Percentiles rank a stretch among this genome's conserved stretches.
phyloP scores from a whole-genome alignment of 1,140 invertebrate species.

The Drosophila dunni region DNA sequence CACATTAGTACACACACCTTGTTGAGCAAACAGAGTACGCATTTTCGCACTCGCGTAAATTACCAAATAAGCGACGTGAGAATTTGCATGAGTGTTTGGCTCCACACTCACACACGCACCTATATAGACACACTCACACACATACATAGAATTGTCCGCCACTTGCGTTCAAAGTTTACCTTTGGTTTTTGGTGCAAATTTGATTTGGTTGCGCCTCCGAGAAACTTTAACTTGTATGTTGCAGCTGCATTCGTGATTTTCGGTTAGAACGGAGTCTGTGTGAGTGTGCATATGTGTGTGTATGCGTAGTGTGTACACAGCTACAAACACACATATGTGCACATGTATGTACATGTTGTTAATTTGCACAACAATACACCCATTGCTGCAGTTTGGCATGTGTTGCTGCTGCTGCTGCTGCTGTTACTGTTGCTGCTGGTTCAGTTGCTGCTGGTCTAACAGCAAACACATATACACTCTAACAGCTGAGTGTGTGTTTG shows the following conservation, averaged over 20 bases:
- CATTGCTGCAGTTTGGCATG: slow-evolving; percentile 23
- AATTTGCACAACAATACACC: slow-evolving; percentile 74
- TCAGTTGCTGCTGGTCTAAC: slow-evolving; percentile 22
- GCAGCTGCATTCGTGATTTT: slow-evolving; percentile 49
- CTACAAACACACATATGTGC: not conserved
- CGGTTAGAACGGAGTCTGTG: slow-evolving; percentile 3
- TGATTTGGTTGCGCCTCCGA: slow-evolving; percentile 65
- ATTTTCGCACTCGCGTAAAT: slow-evolving; percentile 81
- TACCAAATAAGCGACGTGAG: slow-evolving; percentile 80
- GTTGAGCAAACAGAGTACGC: slow-evolving; percentile 69
- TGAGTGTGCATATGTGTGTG: not conserved
- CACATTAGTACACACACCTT: slow-evolving; percentile 21
- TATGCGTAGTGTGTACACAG: slow-evolving; percentile 2
- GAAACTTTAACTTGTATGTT: slow-evolving; percentile 70
- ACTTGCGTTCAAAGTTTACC: slow-evolving; percentile 74
- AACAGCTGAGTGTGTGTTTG: not conserved
- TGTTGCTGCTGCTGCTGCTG: slow-evolving; percentile 11
- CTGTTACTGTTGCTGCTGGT: slow-evolving; percentile 21
- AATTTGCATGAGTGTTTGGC: slow-evolving; percentile 60
- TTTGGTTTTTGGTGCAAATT: slow-evolving; percentile 82
- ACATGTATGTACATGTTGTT: slow-evolving; percentile 36
- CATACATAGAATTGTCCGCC: slow-evolving; percentile 48
- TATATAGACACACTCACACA: not conserved
- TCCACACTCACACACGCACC: slow-evolving; percentile 2
- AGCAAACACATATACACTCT: not conserved